Base-by-base conservation (phyloP, 1,140 invertebrate species). In the Magallana ariakensis region DNA sequence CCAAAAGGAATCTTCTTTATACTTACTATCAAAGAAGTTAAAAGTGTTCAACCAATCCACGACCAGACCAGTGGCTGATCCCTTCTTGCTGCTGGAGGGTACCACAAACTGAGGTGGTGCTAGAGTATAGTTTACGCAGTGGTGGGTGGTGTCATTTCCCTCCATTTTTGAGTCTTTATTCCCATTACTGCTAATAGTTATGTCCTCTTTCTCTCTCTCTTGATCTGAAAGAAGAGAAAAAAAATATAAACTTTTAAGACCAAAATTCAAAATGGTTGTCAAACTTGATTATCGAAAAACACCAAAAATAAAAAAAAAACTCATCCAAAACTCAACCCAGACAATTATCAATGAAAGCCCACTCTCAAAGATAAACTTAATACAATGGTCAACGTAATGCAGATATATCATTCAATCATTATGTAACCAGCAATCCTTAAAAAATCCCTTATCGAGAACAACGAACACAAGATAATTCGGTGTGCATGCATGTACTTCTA, bases 31-130 rank as follows among this genome's bases (percentile, higher is more conserved):
- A 86, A 96, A 94, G 92, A 96, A 96, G 55, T 92, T 91, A 82
- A 93, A 90, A 54, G 96, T 96, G 91, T 95, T 95, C 93, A 96
- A 96, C 96, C 96, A 96, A 88, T 96, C 96, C 62, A 96, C 96
- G 87, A 96, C 93, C 92, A 96, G 96, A 86, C 96, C 96, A 90
- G 96, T 95, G 87, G 96, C 83, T 60, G 66, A 70, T 58, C 62
- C n/a, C 83, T 75, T 86, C 87, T 82, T 83, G 46, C 75, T 55
- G 54, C 56, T 57, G 26, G 66, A 70, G n/a, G 66, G 66, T 26
- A 33, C 66, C 66, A 70, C 66, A 11, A 26, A 22, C 13, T 70
- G 19, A 26, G 66, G 66, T 70, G 66, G 66, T 26, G 66, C 66
- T 10, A 70, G 66, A 70, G 66, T 70, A 70, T 70, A 70, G 66